Base-by-base conservation (phyloP, 2,113 vertebrate species). In the Pseudorasbora parva region DNA sequence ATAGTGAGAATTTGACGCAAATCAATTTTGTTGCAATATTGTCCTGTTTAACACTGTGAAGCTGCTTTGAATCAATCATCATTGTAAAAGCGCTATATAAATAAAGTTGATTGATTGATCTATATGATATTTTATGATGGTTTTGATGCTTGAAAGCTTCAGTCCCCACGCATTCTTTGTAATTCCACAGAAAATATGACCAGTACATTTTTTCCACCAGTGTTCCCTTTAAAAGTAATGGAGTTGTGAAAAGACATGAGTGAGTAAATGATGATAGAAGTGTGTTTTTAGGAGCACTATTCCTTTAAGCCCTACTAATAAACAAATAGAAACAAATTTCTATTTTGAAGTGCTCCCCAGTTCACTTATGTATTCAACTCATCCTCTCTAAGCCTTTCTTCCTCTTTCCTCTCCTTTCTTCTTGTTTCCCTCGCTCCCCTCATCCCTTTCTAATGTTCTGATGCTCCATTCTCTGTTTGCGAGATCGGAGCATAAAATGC, bases 381-480 rank as follows among this genome's bases (percentile, higher is more conserved):
- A 56, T 47, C 43, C 68, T 91, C 87, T 87, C 91, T 89, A 86
- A 87, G 91, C 89, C 91, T 89, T 91, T 57, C 62, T 33, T 25
- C 88, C 88, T 90, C 89, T 89, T 85, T 86, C 88, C 83, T 69
- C 87, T 86, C 74, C 82, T 86, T 66, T 60, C 62, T 25, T 49
- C 27, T 78, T 49, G 64, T 81, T 69, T 87, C 87, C 54, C 77
- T n/a, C n/a, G 25, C 62, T 45, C 43, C 60, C 27, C 37, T 75
- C 77, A 64, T 66, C 81, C 78, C 78, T 59, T 72, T 78, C 78
- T 88, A 89, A 87, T 85, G 84, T 81, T 89, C 84, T 88, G 88
- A 90, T 88, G 88, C 84, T 62, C 91, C 81, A 25, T 91, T 92
- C 90, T 92, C 90, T 92, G 91, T 88, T 92, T 89, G 90, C 45